Conservation (phyloP, 2,888 invertebrate species). For the Thysanoteuthis rhombus region DNA sequence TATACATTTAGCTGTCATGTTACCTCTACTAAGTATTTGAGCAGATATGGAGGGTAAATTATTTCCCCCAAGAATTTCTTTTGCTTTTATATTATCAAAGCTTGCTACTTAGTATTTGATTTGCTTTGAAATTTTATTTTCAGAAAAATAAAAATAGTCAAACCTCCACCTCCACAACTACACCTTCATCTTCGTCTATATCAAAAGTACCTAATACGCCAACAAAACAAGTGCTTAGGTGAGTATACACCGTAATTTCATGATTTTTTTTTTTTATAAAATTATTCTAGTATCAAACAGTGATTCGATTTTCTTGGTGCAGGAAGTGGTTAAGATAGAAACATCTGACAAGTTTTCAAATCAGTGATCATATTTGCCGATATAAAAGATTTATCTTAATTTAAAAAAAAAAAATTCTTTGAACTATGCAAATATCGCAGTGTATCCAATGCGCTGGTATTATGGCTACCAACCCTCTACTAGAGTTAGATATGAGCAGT, state of each 20-base stretch:
- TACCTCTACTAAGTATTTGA: not conserved
- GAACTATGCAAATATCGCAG: too few species aligned
- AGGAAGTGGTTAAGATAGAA: not conserved
- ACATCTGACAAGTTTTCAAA: too few species aligned
- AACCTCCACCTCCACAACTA: conserved; percentile 45
- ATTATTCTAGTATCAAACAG: not conserved
- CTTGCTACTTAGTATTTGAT: not conserved
- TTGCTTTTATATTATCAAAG: not conserved
- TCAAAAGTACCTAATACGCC: conserved; percentile 59
- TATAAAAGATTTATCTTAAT: too few species aligned
- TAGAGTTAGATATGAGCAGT: too few species aligned
- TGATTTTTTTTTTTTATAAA: not conserved
- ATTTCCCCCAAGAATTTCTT: not conserved
- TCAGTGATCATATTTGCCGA: too few species aligned
- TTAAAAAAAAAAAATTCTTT: too few species aligned
- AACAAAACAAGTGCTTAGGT: conserved; percentile 54
- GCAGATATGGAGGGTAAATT: not conserved
- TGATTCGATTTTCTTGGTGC: not conserved
- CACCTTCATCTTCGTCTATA: conserved; percentile 42
- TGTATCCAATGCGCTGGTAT: too few species aligned
- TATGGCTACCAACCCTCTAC: too few species aligned
- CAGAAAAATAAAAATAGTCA: conserved; percentile 55
- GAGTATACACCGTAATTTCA: not conserved
- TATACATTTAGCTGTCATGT: too few species aligned
- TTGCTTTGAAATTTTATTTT: conserved; percentile 33